Base-by-base conservation (phyloP, 2,797 vertebrate species). In the Hypotaenidia okinawae region DNA sequence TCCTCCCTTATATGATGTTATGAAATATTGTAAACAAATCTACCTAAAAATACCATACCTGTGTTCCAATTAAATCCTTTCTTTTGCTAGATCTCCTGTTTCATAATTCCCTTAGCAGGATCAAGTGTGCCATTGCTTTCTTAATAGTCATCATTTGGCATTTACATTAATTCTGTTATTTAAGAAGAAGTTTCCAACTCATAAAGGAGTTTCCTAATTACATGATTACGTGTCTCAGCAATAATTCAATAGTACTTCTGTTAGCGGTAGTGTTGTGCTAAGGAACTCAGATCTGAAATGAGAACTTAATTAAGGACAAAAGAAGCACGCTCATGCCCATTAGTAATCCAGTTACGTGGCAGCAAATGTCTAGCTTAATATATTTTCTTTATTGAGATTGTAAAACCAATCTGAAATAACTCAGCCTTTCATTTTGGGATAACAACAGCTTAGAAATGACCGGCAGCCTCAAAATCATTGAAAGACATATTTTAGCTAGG, bases 251-350 rank as follows among this genome's bases (percentile, higher is more conserved):
- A 63, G 35, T 88, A 63, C 61, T 93, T 74, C 72, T 86, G 12
- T 73, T 82, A 43, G 66, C 16, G 4, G 21, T 17, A 68, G 59
- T 89, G 93, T 95, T 81, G 25, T 94, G 52, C 66, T 67, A 39
- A 59, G 88, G 33, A 94, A 72, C 57, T 81, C 63, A 87, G 52
- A 75, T 58, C 25, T 59, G 55, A 82, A 94, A 90, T 72, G 59
- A 95, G 91, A 93, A 52, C 21, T 88, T 94, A 59, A 91, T 87
- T 66, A 57, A 84, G 79, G 35, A 90, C 61, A 91, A 61, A 82
- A 87, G 78, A 37, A 69, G 45, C 39, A 87, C 41, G 17, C 37
- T 63, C 41, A 49, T 58, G 45, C 18, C 76, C 24, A 9, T 91
- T 59, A 83, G 30, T 76, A 97, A 88, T 91, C 69, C 43, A 37